Evolutionary conservation across 2,888 invertebrate species (phyloP).

Genomic region (Oligia latruncula): DNA sequence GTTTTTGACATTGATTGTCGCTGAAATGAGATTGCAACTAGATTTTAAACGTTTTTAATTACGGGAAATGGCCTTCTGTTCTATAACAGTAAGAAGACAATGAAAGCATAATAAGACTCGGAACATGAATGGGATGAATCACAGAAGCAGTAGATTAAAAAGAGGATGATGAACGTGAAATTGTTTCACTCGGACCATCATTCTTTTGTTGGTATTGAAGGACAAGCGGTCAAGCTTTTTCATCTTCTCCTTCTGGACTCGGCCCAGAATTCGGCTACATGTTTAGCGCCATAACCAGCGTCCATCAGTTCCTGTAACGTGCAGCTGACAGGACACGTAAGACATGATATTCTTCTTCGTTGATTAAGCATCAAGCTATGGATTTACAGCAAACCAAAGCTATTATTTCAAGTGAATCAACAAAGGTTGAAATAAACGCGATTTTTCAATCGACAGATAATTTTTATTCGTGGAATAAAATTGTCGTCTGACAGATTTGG

Average conservation of each 20-base stretch:
- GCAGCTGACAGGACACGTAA: not conserved
- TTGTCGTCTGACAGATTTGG: no score
- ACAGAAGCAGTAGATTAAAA: not conserved
- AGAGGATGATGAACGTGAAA: not conserved
- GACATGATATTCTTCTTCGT: not conserved
- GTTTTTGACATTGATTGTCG: not conserved
- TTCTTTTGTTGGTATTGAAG: not conserved
- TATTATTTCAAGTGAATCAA: not conserved
- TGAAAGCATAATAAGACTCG: no score
- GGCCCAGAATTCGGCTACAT: not conserved
- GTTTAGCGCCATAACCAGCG: not conserved
- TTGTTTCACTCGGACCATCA: not conserved
- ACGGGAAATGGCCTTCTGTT: not conserved
- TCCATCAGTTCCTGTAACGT: not conserved
- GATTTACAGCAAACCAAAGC: not conserved
- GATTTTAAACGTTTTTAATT: no score
- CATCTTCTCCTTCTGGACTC: not conserved
- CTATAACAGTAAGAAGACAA: not conserved
- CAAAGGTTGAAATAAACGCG: not conserved
- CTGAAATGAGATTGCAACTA: not conserved
- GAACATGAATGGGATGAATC: no score
- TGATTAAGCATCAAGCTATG: not conserved
- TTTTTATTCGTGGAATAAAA: no score
- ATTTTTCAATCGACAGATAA: no score
- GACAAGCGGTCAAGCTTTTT: fast-evolving